phyloP scores from a whole-genome alignment of 2,113 vertebrate species.

The Cygnus atratus region DNA sequence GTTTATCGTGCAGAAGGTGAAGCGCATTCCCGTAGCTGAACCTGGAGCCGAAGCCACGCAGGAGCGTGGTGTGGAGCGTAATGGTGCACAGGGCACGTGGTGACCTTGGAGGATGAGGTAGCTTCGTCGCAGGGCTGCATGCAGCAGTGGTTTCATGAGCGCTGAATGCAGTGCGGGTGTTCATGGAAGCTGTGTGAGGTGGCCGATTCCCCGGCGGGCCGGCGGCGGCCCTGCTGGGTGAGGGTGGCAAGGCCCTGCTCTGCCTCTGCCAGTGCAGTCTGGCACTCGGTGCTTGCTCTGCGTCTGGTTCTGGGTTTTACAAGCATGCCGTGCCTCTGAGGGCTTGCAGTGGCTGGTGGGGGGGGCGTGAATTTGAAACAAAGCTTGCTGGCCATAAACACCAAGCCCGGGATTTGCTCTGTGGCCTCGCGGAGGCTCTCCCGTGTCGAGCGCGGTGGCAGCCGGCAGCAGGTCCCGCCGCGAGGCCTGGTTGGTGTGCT shows the following conservation, averaged over 20 bases:
- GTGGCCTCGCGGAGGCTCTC: accelerated
- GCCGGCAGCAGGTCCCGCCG: neutral
- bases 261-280: accelerated
- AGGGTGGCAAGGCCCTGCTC: constrained; percentile 36
- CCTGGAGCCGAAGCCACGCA: neutral
- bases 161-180: accelerated
- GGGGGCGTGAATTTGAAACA: neutral
- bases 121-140: neutral
- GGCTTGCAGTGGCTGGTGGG: neutral
- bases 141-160: accelerated
- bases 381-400: neutral
- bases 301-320: neutral
- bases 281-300: neutral
- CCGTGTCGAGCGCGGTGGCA: accelerated
- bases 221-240: accelerated
- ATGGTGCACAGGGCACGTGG: neutral
- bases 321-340: neutral
- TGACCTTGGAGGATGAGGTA: neutral
- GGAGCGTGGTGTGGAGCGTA: neutral
- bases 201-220: neutral
- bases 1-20: neutral
- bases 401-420: neutral
- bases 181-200: neutral
- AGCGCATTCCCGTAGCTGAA: neutral
- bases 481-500: neutral